A percentile compares a stretch with the other conserved stretches of the same genome.
phyloP scores from a whole-genome alignment of 1,140 invertebrate genomes.

The Bombus confusus region DNA sequence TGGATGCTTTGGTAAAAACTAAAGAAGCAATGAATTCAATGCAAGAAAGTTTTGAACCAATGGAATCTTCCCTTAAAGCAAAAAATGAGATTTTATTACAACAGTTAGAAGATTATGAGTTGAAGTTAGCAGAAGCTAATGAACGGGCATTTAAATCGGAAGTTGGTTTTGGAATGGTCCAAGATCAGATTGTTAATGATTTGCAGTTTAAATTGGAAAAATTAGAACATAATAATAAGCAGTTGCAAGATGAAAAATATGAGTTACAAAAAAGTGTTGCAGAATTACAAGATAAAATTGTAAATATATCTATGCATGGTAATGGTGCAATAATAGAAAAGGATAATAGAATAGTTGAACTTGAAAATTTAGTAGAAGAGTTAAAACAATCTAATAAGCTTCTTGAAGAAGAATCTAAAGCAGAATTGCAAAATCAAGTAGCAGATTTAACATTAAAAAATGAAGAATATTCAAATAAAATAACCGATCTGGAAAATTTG shows the following conservation, averaged over 20 bases:
- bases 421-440: slow-evolving; percentile 71
- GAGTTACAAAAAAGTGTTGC: slow-evolving; percentile 75
- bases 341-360: slow-evolving; percentile 77
- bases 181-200: slow-evolving; percentile 66
- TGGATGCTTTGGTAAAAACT: slow-evolving; percentile 83
- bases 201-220: slow-evolving; percentile 71
- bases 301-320: slow-evolving; percentile 54
- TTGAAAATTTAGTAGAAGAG: slow-evolving; percentile 77
- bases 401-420: slow-evolving; percentile 72
- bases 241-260: slow-evolving; percentile 76
- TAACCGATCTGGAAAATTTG: slow-evolving; percentile 70
- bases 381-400: slow-evolving; percentile 73
- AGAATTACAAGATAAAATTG: slow-evolving; percentile 75
- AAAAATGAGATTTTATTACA: slow-evolving; percentile 78
- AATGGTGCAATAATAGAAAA: slow-evolving; percentile 73
- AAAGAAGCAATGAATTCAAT: slow-evolving; percentile 84
- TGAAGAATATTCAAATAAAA: slow-evolving; percentile 71
- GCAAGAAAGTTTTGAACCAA: slow-evolving; percentile 84
- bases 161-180: slow-evolving; percentile 68
- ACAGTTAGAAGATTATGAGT: slow-evolving; percentile 77
- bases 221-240: slow-evolving; percentile 71
- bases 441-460: slow-evolving; percentile 70
- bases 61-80: slow-evolving; percentile 80
- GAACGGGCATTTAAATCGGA: slow-evolving; percentile 74
- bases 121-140: slow-evolving; percentile 73